Evolutionary conservation across 1,140 invertebrate species (phyloP), one percentile per base, ranked within the genome.

Genomic region (Microplitis demolitor): DNA sequence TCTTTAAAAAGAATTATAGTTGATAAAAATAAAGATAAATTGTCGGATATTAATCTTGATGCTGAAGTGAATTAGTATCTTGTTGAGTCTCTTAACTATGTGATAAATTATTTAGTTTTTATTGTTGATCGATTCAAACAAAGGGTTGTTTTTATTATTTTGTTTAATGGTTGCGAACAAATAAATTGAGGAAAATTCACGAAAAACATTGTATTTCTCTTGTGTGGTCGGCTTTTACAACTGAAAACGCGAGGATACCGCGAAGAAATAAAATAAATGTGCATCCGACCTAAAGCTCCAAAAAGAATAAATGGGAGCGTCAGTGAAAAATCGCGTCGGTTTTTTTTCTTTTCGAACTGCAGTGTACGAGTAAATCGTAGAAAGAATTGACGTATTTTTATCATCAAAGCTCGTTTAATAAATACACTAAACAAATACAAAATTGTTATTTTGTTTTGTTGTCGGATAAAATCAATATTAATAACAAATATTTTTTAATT

Each of bases 331-430:
- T 70, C 58, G 68, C 39, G 3, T 24, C 33, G 39, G 14, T n/a
- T 31, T n/a, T 34, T 16, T 16, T 35, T 31, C n/a, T n/a, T 58
- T 60, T 39, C 54, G 37, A 39, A 34, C 24, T 62, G 62, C 62
- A 70, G 62, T 62, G 62, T 37, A 70, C 54, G 68, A 50, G 24
- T n/a, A 70, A 70, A 62, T 70, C 62, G n/a, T 24, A 62, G 54
- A 62, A 50, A 58, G 68, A 70, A 70, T 51, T 62, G 60, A 58
- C 60, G 61, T 60, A 37, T 50, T 53, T 62, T 39, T 60, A 31
- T 31, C 51, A 54, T 4, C 13, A 54, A 54, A n/a, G 13, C n/a
- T n/a, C n/a, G 45, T 24, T 24, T 24, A 24, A 24, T 24, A 24
- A 24, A 24, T 24, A 24, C 24, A 24, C 24, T 24, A 24, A 24